Evolutionary conservation across 2,888 invertebrate species (phyloP).

Genomic region (Leptinotarsa haldemani): DNA sequence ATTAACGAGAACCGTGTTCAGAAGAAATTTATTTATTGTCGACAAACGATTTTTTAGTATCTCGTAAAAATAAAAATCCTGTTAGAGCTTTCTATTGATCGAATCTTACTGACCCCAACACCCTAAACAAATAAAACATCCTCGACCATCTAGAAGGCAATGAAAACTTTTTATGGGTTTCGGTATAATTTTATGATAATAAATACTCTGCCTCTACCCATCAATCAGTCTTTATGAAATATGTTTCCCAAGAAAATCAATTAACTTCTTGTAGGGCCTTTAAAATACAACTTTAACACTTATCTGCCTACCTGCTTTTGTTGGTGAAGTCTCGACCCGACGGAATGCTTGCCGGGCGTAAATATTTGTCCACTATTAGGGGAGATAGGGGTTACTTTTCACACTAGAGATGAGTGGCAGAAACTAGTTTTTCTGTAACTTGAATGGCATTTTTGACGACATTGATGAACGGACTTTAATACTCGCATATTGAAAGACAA

Average conservation of each 20-base stretch:
- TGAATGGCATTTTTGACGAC: too few species aligned
- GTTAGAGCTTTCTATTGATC: slow-evolving; percentile 7
- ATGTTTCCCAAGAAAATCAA: slow-evolving; percentile 49
- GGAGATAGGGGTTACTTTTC: background rate
- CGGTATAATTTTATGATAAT: slow-evolving; percentile 13
- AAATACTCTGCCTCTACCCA: slow-evolving; percentile 21
- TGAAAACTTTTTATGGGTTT: slow-evolving; percentile 19
- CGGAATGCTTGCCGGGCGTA: slow-evolving; percentile 1
- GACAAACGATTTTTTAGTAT: background rate
- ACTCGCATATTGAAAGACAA: too few species aligned
- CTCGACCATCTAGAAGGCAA: slow-evolving; percentile 5
- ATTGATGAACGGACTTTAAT: too few species aligned
- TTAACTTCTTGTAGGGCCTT: slow-evolving; percentile 48
- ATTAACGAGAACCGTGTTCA: too few species aligned
- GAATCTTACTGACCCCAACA: slow-evolving; percentile 5
- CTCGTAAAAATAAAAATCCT: slow-evolving; percentile 1
- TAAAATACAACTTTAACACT: slow-evolving; percentile 51
- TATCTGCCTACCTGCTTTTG: slow-evolving; percentile 46
- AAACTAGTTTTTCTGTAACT: background rate
- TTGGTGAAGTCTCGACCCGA: slow-evolving; percentile 34
- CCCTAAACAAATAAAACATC: slow-evolving; percentile 7
- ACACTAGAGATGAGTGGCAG: background rate
- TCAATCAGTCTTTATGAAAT: slow-evolving; percentile 41
- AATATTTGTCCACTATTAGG: slow-evolving; percentile 2
- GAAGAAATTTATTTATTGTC: too few species aligned